phyloP scores from a whole-genome alignment of 1,140 invertebrate species.

The Orchesella cincta region DNA sequence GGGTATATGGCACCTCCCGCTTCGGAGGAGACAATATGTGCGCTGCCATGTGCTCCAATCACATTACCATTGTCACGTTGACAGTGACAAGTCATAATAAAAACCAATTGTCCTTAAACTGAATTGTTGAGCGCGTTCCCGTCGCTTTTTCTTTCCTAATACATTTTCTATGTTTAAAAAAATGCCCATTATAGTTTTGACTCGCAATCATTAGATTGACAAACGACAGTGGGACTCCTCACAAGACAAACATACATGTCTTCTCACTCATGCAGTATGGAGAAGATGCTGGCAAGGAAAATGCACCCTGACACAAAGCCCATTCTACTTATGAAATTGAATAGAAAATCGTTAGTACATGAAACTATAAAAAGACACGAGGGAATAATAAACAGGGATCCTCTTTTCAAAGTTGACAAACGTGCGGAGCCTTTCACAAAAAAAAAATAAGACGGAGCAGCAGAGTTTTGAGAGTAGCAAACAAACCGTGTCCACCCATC shows the following conservation, averaged over 20 bases:
- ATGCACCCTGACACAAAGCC: neutral
- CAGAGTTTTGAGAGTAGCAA: neutral
- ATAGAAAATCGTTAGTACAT: neutral
- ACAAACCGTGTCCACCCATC: neutral
- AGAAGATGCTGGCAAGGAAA: too few relatives aligned
- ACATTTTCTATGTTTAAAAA: too few relatives aligned
- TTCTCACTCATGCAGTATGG: too few relatives aligned
- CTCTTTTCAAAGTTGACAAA: slow-evolving; percentile 19
- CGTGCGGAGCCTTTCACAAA: neutral
- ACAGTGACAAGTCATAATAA: neutral
- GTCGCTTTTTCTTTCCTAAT: too few relatives aligned
- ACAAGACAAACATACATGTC: neutral
- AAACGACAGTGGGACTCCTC: neutral
- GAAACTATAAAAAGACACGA: slow-evolving; percentile 9
- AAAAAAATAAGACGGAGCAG: neutral
- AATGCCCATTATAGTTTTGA: too few relatives aligned
- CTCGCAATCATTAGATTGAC: neutral
- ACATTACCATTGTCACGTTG: slow-evolving; percentile 6
- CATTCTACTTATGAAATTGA: slow-evolving; percentile 8
- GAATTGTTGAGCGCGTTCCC: too few relatives aligned
- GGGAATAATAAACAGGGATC: slow-evolving; percentile 9
- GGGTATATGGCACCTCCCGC: too few relatives aligned
- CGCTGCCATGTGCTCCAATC: neutral
- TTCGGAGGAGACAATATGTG: too few relatives aligned
- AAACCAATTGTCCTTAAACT: too few relatives aligned